Conservation (phyloP, 1,140 invertebrate genomes). For the Hypsibius dujardini region DNA sequence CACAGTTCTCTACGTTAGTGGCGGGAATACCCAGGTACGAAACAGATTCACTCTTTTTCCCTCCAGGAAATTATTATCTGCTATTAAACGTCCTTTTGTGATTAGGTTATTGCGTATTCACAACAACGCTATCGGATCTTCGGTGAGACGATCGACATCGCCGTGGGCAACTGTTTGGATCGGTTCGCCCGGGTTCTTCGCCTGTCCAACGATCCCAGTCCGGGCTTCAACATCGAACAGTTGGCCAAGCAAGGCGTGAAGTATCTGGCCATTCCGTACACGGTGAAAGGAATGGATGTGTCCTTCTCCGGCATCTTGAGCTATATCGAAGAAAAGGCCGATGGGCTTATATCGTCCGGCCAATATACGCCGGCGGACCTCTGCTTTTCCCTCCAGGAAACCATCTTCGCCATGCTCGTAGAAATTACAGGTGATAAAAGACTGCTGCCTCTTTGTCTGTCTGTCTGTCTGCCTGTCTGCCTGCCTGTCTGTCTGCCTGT, state of each 20-base stretch:
- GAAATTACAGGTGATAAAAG: slow-evolving; percentile 63
- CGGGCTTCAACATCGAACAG: slow-evolving; percentile 97
- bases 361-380: slow-evolving; percentile 69
- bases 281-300: slow-evolving; percentile 94
- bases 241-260: slow-evolving; percentile 80
- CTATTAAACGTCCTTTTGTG: slow-evolving; percentile 18
- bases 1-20: slow-evolving; percentile 92
- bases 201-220: slow-evolving; percentile 96
- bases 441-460: neutral
- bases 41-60: neutral
- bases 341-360: slow-evolving; percentile 34
- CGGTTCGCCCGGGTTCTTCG: slow-evolving; percentile 86
- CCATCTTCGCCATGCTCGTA: slow-evolving; percentile 92
- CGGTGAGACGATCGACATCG: slow-evolving; percentile 98
- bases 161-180: slow-evolving; percentile 96
- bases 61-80: neutral
- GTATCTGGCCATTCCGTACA: slow-evolving; percentile 70
- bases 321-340: slow-evolving; percentile 48
- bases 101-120: slow-evolving; percentile 74
- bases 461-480: no score
- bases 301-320: slow-evolving; percentile 94
- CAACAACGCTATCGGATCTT: slow-evolving; percentile 83
- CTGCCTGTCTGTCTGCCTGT: no score
- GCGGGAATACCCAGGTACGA: slow-evolving; percentile 80
- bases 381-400: slow-evolving; percentile 95